Percentiles rank a stretch among this genome's conserved stretches.
Evolutionary conservation across 2,888 invertebrate genomes (phyloP).

Genomic region (Latrodectus elegans): DNA sequence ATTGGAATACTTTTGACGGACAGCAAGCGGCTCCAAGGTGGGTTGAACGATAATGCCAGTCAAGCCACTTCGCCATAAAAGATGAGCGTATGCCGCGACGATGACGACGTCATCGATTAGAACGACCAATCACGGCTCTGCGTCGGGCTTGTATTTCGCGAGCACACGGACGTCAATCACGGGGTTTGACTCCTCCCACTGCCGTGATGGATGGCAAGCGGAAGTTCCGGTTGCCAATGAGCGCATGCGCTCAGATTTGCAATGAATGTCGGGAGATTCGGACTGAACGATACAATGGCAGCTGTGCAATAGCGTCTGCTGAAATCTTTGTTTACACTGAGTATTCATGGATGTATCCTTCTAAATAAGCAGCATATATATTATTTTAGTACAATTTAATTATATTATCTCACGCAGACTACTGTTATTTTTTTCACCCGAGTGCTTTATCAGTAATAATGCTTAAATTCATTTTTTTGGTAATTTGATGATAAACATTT

Average conservation of each 20-base stretch:
- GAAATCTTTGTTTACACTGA: background rate
- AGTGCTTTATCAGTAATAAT: too few species aligned
- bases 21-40: conserved; percentile 71
- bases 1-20: conserved; percentile 72
- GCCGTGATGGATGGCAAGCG: conserved; percentile 68
- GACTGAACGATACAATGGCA: conserved; percentile 55
- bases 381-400: too few species aligned
- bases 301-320: conserved; percentile 10
- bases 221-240: conserved; percentile 63
- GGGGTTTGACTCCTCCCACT: conserved; percentile 64
- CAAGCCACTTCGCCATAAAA: conserved; percentile 72
- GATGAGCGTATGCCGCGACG: conserved; percentile 71
- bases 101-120: conserved; percentile 69
- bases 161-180: conserved; percentile 70
- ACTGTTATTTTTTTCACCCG: too few species aligned
- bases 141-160: conserved; percentile 67
- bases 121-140: conserved; percentile 69
- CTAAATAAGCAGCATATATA: too few species aligned
- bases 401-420: too few species aligned
- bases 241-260: conserved; percentile 58
- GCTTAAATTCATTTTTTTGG: too few species aligned
- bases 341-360: background rate
- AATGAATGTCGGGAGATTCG: conserved; percentile 53
- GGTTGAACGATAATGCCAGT: conserved; percentile 72
- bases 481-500: too few species aligned